Base-by-base conservation (phyloP, 1,140 invertebrate species). In the Temnothorax curvispinosus region DNA sequence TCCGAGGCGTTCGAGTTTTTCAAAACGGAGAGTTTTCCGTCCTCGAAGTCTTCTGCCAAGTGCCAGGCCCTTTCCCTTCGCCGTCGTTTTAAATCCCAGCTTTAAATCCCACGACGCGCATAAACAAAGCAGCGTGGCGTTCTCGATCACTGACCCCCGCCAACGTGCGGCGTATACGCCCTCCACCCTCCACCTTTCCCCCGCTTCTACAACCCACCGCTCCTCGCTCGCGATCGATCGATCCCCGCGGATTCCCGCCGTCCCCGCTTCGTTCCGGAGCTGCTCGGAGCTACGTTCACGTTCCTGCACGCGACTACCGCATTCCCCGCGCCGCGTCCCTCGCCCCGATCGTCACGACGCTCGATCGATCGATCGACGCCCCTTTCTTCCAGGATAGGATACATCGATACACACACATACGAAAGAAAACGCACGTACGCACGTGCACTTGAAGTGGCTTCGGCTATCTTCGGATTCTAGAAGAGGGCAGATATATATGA, bases 81-180 rank as follows among this genome's bases (percentile, higher is more conserved):
- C 9, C 4, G 7, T 15, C 13, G 32, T n/a, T 75, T 75, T 15
- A 41, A 27, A 75, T 32, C n/a, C 3, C 21, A 2, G 4, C 50
- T 64, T 64, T 47, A 50, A 64, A 47, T 64, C 58, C 15, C 27
- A 62, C 4, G 18, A 7, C 6, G 9, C 8, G 41, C 18, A 18
- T 64, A 77, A 62, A 78, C 58, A 78, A 78, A 78, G 41, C 75
- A 6, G 15, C 41, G 15, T 78, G 38, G 56, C 41, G n/a, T 60
- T 15, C 74, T 58, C 50, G 75, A 64, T 62, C 75, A 78, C 58
- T 78, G 75, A 78, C 75, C 75, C 41, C 15, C 56, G 27, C 41
- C 41, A 64, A 78, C 52, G 58, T 44, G 7, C 18, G 3, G 13
- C 11, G 50, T 11, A 32, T 11, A 32, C 18, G 18, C 3, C n/a